phyloP scores from a whole-genome alignment of 2,113 vertebrate species.

The Plectropomus leopardus region DNA sequence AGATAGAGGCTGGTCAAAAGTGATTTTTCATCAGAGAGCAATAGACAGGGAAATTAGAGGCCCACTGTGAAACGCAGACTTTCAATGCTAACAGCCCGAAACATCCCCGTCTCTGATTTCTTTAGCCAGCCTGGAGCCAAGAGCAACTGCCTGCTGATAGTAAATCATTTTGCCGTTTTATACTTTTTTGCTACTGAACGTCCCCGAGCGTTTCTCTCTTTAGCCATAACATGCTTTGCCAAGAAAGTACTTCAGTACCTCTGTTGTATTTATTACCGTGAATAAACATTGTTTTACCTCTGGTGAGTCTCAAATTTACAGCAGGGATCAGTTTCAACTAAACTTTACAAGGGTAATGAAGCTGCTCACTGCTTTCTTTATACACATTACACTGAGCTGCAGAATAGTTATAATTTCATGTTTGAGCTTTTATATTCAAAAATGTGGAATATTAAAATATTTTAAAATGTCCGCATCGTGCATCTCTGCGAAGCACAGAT shows the following conservation, averaged over 20 bases:
- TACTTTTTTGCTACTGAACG: slow-evolving; percentile 73
- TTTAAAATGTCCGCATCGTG: too few relatives aligned
- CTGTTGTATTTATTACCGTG: slow-evolving; percentile 57
- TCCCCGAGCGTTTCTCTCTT: slow-evolving; percentile 60
- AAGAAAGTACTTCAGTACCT: slow-evolving; percentile 51
- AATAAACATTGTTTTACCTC: slow-evolving; percentile 64
- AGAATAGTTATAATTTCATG: slow-evolving; percentile 19
- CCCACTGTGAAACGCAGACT: slow-evolving; percentile 58
- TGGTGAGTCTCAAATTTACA: slow-evolving; percentile 56
- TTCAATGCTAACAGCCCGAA: slow-evolving; percentile 73
- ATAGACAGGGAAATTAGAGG: slow-evolving; percentile 73
- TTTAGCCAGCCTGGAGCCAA: slow-evolving; percentile 69
- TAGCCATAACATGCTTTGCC: slow-evolving; percentile 34
- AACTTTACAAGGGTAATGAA: slow-evolving; percentile 48
- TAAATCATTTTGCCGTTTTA: slow-evolving; percentile 79
- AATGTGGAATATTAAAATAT: neutral
- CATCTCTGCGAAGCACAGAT: too few relatives aligned
- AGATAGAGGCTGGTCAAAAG: slow-evolving; percentile 62
- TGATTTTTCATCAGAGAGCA: slow-evolving; percentile 67
- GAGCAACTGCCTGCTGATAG: slow-evolving; percentile 75
- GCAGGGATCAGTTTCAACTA: slow-evolving; percentile 38
- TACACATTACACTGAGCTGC: neutral
- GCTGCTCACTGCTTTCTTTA: slow-evolving; percentile 13
- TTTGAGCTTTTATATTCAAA: neutral
- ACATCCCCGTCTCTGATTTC: slow-evolving; percentile 71